Base-by-base conservation (phyloP, 2,888 invertebrate species). In the Apeira syringaria region DNA sequence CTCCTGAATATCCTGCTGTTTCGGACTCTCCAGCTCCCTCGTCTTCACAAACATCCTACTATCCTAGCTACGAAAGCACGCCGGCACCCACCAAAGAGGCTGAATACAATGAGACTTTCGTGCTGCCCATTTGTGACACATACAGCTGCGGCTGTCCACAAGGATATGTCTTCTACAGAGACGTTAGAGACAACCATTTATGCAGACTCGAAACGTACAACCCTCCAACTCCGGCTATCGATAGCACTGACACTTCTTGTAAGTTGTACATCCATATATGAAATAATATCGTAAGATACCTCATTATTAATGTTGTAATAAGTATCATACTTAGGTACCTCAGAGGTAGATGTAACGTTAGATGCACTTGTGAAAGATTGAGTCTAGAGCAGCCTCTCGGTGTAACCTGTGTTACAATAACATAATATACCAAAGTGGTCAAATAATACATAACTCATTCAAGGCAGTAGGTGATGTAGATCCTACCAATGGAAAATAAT, bases 31-130 rank as follows among this genome's bases (percentile, higher is more conserved):
- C 42, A 8, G 38, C 47, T 7, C 33, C 41, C 27, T 17, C 47
- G 37, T 43, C 39, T 53, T 39, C 47, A 18, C 32, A 53, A 11
- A 34, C 42, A 5, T 31, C 50, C 6, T 4, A 3, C 20, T 41
- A 52, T 57, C 36, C 31, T 53, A 20, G 57, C 47, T 32, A 57
- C 60, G 43, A 39, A 2, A 46, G 47, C 34, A 45, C 49, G 5
- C 47, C 47, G 2, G 44, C 64, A 29, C 2, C 46, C 4, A 25
- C 47, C 32, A 58, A 60, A 18, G 85, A 86, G 52, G 67, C 76
- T 1, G 82, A 81, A 6, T 81, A 83, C 47, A 85, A 85, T 40
- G 74, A 81, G 12, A 74, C 72, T 1, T 65, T 71, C 27, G 79
- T 85, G 5, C 57, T 86, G 18, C 85, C 84, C 2, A 59, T 74